Evolutionary conservation across 2,113 vertebrate species (phyloP).

Genomic region (Paramisgurnus dabryanus): DNA sequence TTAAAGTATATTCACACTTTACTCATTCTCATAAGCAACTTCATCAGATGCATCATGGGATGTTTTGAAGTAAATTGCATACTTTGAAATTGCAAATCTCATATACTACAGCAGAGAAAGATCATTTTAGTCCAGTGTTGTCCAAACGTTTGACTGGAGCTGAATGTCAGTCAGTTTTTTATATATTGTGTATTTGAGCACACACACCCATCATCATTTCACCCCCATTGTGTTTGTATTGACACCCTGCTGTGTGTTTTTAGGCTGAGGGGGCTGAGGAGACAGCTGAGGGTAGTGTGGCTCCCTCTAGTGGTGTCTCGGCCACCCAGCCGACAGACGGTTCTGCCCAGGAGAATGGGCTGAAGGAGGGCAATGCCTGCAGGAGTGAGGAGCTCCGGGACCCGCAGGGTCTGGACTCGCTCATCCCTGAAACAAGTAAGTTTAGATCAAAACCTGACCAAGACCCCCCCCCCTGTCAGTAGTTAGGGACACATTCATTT

Average conservation of each 20-base stretch:
- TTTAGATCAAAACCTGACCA: slow-evolving; percentile 54
- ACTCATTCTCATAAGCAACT: too few species aligned
- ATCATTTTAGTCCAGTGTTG: too few species aligned
- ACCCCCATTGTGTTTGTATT: slow-evolving; percentile 49
- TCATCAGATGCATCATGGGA: too few species aligned
- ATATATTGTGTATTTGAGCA: neutral
- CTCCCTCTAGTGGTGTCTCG: slow-evolving; percentile 71
- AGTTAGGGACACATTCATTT: too few species aligned
- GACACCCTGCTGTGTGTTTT: slow-evolving; percentile 77
- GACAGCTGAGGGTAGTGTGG: slow-evolving; percentile 70
- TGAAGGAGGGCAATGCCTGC: slow-evolving; percentile 74
- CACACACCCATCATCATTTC: slow-evolving; percentile 27
- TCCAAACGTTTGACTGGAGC: slow-evolving; percentile 5
- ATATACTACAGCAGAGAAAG: too few species aligned
- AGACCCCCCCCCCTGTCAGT: neutral
- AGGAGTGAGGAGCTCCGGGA: slow-evolving; percentile 80
- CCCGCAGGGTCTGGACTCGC: slow-evolving; percentile 83
- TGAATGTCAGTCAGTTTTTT: neutral
- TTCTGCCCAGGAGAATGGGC: slow-evolving; percentile 79
- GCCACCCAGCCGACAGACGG: slow-evolving; percentile 63
- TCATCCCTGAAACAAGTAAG: slow-evolving; percentile 97
- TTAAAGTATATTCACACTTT: too few species aligned
- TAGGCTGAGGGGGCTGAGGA: slow-evolving; percentile 85
- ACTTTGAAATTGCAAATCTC: too few species aligned
- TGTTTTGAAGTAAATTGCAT: too few species aligned